These are phyloP conservation scores for Rotaria socialis DNA, from an alignment of 2,888 invertebrate genomes.

Conservation along the genomic window DNA sequence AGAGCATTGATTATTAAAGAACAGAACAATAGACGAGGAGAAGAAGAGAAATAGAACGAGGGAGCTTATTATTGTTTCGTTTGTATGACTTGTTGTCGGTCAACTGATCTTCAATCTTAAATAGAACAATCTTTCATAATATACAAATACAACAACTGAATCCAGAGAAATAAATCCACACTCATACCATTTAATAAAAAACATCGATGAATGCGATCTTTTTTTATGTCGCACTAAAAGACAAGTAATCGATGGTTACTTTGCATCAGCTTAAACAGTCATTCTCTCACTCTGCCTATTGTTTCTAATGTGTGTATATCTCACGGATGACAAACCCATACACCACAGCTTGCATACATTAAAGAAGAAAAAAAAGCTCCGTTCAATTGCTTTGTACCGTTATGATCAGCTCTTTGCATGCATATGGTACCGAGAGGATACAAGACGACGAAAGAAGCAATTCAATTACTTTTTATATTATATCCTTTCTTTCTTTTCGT, in stretches of 20 bases:
- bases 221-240: neutral
- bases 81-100: neutral
- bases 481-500: neutral
- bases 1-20: neutral
- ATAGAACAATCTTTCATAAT: neutral
- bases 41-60: neutral
- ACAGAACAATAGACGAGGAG: neutral
- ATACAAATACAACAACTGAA: neutral
- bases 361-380: neutral
- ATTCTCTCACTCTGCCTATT: neutral
- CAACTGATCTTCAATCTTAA: neutral
- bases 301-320: neutral
- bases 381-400: neutral
- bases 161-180: neutral
- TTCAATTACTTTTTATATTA: neutral
- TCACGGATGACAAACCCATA: neutral
- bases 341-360: neutral
- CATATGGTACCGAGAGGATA: conserved; percentile 20
- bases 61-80: neutral
- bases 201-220: neutral
- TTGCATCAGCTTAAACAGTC: conserved; percentile 4
- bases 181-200: neutral
- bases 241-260: conserved; percentile 1
- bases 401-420: neutral
- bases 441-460: neutral